A percentile compares a stretch with the other conserved stretches of the same genome.
Evolutionary conservation across 1,140 invertebrate species (phyloP).

Genomic region (Pseudomyrmex cubaensis): DNA sequence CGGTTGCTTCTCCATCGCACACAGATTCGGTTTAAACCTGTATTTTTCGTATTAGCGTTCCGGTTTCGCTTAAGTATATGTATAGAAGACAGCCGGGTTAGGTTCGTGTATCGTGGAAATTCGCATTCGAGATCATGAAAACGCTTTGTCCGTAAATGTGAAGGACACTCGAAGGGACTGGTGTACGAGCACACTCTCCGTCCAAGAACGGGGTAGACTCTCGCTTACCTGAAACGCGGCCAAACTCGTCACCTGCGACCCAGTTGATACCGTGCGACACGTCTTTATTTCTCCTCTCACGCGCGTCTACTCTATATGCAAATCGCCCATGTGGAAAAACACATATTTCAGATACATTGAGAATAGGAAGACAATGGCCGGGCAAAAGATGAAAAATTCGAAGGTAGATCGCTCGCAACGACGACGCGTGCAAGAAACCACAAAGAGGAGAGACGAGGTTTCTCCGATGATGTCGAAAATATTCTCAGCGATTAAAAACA

Average conservation of each 20-base stretch:
- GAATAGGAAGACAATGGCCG: neutral
- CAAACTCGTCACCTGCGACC: constrained; percentile 75
- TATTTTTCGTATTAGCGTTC: neutral
- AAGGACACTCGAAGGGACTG: constrained; percentile 7
- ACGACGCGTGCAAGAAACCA: neutral
- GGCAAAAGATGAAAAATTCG: constrained; percentile 44
- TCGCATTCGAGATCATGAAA: constrained; percentile 2
- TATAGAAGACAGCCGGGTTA: neutral
- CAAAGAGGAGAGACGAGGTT: neutral
- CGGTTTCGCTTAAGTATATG: neutral
- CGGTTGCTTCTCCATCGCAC: too few relatives aligned
- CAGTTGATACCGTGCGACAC: constrained; percentile 65
- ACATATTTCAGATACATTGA: constrained; percentile 46
- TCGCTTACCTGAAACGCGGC: constrained; percentile 70
- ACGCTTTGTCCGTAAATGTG: constrained; percentile 4
- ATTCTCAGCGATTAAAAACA: neutral
- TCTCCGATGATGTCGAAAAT: neutral
- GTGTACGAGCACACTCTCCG: constrained; percentile 21
- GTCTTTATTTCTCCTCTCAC: constrained; percentile 67
- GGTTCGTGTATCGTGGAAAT: neutral
- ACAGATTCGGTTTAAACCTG: neutral
- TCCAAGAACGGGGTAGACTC: constrained; percentile 48
- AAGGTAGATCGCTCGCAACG: neutral
- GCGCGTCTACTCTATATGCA: constrained; percentile 77
- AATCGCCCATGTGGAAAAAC: constrained; percentile 64